Evolutionary conservation across 2,113 vertebrate genomes (phyloP), one percentile per base, ranked within the genome.

Genomic region (Malaclemys terrapin): DNA sequence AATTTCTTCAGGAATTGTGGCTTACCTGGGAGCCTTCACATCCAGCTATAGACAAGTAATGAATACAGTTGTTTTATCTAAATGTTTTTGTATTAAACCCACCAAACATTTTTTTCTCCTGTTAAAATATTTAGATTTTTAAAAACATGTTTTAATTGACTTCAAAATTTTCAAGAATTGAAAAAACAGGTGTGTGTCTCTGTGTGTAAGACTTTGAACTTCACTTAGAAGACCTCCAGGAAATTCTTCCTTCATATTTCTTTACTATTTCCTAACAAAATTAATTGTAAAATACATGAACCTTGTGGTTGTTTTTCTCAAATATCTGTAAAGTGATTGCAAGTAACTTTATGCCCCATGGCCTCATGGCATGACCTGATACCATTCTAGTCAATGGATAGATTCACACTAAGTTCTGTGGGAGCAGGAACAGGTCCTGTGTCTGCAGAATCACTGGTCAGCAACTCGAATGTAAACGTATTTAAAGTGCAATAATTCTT

Each of bases 11-110:
- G 99, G 98, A 87, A 96, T 99, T 11, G 98, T 98, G 3, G 99
- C 99, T 91, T 99, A 99, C 96, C 98, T 99, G 62, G 99, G 99
- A 83, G 98, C 99, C 76, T 99, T 99, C 91, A 99, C 99, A 8
- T 99, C 98, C 65, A 99, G 97, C 95, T 99, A 98, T 88, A 98
- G 99, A 97, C 98, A 99, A 98, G 99, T 99, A 96, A 85, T 85
- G 16, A 4, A 1, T 31, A 31, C 29, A 91, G 45, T 47, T 24
- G 47, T 89, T 93, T 56, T 94, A 11, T 80, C 12, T 38, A 4
- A 1, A 3, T 82, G 25, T 38, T 45, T 82, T 88, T 89, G 4
- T 20, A 87, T 56, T 85, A n/a, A 83, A 54, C 10, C 59, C 80
- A 76, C 3, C 31, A 13, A 25, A 38, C n/a, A 2, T 1, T 65